Evolutionary conservation across 2,888 invertebrate species (phyloP), one percentile per base, ranked within the genome.

Genomic region (Ormyrus pomaceus): DNA sequence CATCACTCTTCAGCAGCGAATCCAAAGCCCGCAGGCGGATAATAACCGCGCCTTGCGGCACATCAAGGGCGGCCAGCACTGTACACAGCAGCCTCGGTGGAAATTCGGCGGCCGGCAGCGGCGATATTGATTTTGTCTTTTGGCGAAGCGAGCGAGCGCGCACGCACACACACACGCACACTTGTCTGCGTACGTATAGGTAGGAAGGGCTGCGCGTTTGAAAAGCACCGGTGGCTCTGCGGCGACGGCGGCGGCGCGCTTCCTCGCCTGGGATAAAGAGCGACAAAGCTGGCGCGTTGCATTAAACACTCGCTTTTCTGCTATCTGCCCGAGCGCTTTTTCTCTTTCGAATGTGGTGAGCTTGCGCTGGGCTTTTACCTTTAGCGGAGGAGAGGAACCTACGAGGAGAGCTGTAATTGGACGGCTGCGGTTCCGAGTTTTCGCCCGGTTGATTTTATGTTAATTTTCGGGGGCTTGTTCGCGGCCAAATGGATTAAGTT

Each of bases 121-220:
- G 84, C 84, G 86, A 88, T 89, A 89, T 89, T 89, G 89, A 89
- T 89, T 89, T 89, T 89, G 89, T 88, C 89, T 87, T 88, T 87
- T 84, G 86, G 85, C 55, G 58, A 86, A 87, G 87, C 83, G n/a
- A 51, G 50, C 59, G n/a, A 55, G 56, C 6, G 9, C 58, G 84
- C 77, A 82, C 80, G 82, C 68, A 74, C 80, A 75, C 76, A 80
- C 76, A 34, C 4, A 34, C 34, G 4, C 59, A 13, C 69, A 48
- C 6, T 34, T 51, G 84, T 76, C 82, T 79, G 82, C 68, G 71
- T 78, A 77, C 77, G 79, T 53, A 68, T 7, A 46, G 61, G 73
- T 65, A 77, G 74, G 79, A 81, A 82, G 82, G 83, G 80, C 76
- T 76, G 34, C 34, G 34, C 34, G 34, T 34, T 34, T 34, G 34